Base-by-base conservation (phyloP, 1,140 invertebrate species). In the Agrilus planipennis region DNA sequence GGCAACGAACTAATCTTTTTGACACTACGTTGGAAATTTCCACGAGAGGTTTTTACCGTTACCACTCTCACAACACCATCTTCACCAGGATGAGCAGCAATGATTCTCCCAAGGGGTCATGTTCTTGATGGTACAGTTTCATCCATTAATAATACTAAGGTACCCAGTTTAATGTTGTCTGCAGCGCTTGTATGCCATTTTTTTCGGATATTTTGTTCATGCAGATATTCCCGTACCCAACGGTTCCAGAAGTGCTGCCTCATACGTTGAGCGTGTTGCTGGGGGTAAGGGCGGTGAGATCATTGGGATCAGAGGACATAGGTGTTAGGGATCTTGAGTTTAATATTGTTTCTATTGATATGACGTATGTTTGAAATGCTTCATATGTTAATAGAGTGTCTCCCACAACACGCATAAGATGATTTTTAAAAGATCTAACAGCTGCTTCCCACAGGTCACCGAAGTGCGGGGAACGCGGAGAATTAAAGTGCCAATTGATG, bases 401-500 rank as follows among this genome's bases (percentile, higher is more conserved):
- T 11, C 41, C 37, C 11, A 58, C n/a, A 6, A 51, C 36, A 22
- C 51, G 30, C 18, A 18, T 47, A 9, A 34, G 15, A 12, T 34
- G 32, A 16, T 34, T 4, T 34, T 34, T 34, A 9, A 5, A 4
- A 7, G 32, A 14, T 4, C 17, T 5, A 34, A 34, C 20, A 10
- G 4, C 17, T 7, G 9, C 12, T 16, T 34, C 32, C 32, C 32
- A 34, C 12, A 34, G 9, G 4, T 18, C 32, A 4, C 32, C 32
- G 5, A 34, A 17, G 12, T 34, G 16, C 4, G 15, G 58, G 0
- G 53, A 51, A n/a, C 36, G 28, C 1, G 63, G 63, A 2, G 62
- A 57, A 14, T 57, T 64, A 41, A 60, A 66, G 2, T 53, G 37
- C 57, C 59, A 66, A 6, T 51, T 36, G 3, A 44, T 42, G 0